A percentile compares a stretch with the other conserved stretches of the same genome.
Evolutionary conservation across 2,113 vertebrate genomes (phyloP).

Genomic region (Pagrus major): DNA sequence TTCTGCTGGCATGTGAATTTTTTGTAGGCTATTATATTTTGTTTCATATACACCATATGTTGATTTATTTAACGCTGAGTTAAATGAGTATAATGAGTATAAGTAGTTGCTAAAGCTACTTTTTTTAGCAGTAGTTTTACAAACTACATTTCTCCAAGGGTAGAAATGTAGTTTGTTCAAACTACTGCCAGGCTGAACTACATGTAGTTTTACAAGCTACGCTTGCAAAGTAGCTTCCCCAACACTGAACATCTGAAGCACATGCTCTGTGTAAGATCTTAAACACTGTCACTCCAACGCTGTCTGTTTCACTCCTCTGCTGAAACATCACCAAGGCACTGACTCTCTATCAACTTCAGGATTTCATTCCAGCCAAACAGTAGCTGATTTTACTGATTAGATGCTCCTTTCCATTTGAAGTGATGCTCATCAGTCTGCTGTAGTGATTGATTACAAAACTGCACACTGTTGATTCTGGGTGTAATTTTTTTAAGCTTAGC

Average conservation of each 20-base stretch:
- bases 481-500: background rate
- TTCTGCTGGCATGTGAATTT: no score
- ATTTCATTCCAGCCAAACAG: constrained; percentile 15
- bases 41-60: no score
- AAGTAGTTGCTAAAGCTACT: no score
- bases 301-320: background rate
- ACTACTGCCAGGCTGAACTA: no score
- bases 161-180: no score
- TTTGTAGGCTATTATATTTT: no score
- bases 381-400: constrained; percentile 15
- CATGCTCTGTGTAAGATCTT: background rate
- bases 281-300: background rate
- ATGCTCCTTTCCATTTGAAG: constrained; percentile 13
- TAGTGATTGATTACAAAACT: constrained; percentile 9
- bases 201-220: no score
- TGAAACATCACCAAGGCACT: background rate
- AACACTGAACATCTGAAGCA: background rate
- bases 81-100: no score
- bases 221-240: background rate
- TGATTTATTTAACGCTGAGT: no score
- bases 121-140: no score
- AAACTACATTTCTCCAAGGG: no score
- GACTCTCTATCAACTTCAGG: background rate
- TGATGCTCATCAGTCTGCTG: background rate
- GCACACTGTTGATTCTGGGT: background rate